Percentiles rank a stretch among this genome's conserved stretches.
Evolutionary conservation across 2,888 invertebrate genomes (phyloP).

Genomic region (Drosophila peninsularis): DNA sequence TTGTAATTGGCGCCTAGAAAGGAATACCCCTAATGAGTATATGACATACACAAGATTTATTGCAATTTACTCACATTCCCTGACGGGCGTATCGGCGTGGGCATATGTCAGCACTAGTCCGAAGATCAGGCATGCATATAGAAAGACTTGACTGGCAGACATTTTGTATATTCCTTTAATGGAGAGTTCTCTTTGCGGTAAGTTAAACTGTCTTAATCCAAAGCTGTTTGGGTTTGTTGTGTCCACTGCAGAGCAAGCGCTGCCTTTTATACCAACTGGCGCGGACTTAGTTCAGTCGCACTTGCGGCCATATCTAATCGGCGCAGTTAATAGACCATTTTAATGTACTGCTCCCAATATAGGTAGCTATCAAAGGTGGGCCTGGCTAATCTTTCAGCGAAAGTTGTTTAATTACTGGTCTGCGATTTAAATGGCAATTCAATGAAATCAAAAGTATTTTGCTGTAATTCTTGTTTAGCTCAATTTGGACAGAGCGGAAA

Average conservation of each 20-base stretch:
- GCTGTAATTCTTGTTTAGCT: background rate
- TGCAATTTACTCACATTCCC: constrained; percentile 58
- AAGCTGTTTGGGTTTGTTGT: constrained; percentile 28
- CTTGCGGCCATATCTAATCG: constrained; percentile 57
- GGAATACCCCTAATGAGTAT: background rate
- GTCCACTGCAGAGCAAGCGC: background rate
- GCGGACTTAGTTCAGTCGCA: constrained; percentile 43
- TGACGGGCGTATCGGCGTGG: constrained; percentile 46
- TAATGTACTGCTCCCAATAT: constrained; percentile 3
- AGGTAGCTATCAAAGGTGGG: constrained; percentile 3
- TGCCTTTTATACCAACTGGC: constrained; percentile 50
- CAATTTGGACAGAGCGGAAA: no score
- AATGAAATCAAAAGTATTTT: background rate
- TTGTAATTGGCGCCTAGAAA: constrained; percentile 56
- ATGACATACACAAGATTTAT: background rate
- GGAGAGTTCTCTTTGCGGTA: background rate
- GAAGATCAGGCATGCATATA: constrained; percentile 35
- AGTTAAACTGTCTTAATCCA: constrained; percentile 3
- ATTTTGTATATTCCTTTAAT: constrained; percentile 32
- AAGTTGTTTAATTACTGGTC: constrained; percentile 19
- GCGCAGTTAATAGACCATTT: background rate
- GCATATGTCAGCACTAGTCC: constrained; percentile 32
- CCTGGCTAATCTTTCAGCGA: constrained; percentile 19
- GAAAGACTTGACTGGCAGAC: constrained; percentile 9
- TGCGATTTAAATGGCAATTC: background rate